These are phyloP conservation scores for Thermophis baileyi DNA, from an alignment of 2,113 vertebrate genomes.

Conservation along the genomic window DNA sequence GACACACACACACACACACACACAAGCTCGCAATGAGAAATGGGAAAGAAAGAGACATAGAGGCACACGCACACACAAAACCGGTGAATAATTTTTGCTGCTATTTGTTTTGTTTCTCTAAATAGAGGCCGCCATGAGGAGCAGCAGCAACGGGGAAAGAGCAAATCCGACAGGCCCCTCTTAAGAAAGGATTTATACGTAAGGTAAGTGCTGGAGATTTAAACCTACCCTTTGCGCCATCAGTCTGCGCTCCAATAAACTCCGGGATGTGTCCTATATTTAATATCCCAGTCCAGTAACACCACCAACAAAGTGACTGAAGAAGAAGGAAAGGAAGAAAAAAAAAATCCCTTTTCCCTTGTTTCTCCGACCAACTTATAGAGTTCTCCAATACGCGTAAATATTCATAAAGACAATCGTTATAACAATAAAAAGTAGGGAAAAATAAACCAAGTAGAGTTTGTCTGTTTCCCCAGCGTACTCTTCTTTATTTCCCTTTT, in stretches of 20 bases:
- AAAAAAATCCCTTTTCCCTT: conserved; percentile 62
- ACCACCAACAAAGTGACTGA: conserved; percentile 80
- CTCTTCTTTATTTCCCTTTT: conserved; percentile 42
- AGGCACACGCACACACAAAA: conserved; percentile 65
- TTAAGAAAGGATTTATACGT: conserved; percentile 87
- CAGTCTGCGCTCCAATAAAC: conserved; percentile 99
- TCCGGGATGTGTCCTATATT: conserved; percentile 97
- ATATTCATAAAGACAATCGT: conserved; percentile 73
- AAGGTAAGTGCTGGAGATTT: conserved; percentile 91
- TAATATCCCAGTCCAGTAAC: conserved; percentile 93
- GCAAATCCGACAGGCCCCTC: conserved; percentile 79
- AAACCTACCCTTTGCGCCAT: conserved; percentile 99
- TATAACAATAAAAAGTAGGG: conserved; percentile 61
- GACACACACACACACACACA: conserved; percentile 57
- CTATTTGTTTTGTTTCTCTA: conserved; percentile 72
- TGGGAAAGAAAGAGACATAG: conserved; percentile 15
- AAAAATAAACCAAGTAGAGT: conserved; percentile 72
- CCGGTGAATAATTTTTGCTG: conserved; percentile 79
- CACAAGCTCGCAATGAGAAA: no score
- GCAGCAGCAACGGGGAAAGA: conserved; percentile 66
- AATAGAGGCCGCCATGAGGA: conserved; percentile 75
- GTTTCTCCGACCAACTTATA: conserved; percentile 80
- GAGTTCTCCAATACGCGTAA: conserved; percentile 83
- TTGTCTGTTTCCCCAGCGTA: conserved; percentile 70
- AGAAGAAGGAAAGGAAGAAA: conserved; percentile 63